Evolutionary conservation across 2,888 invertebrate species (phyloP), one percentile per base, ranked within the genome.

Genomic region (Chirona hameri): DNA sequence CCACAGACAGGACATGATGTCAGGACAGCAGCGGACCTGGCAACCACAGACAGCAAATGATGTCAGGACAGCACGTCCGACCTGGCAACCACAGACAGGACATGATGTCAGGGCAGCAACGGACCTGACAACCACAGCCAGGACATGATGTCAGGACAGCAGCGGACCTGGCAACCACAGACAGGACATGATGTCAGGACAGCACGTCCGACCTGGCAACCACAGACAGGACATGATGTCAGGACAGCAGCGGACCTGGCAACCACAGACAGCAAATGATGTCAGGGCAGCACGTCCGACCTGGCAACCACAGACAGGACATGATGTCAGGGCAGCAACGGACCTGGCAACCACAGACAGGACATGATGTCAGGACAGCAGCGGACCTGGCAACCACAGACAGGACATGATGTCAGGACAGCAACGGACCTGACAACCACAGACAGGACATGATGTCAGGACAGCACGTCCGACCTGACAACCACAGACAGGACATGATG

Each of bases 51-150:
- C n/a, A n/a, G n/a, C n/a, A n/a, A n/a, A n/a, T n/a, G n/a, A n/a
- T n/a, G n/a, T n/a, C n/a, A n/a, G 85, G 89, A 92, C 83, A 91
- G 88, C 52, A 91, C 90, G 82, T 91, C 91, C 4, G 84, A 84
- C 24, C 80, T 80, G 80, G n/a, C 9, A 21, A 46, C 72, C 29
- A 46, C 69, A 10, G n/a, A 27, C n/a, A 69, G 27, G 27, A 7
- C 39, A 39, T 69, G 69, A 69, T n/a, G n/a, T 69, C 69, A 69
- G 85, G 89, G 92, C 83, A 91, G 88, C 52, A 91, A 90, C 91
- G 2, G 84, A 84, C 24, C 80, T 80, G 80, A 27, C 9, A 21
- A 46, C 72, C 29, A 46, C 69, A 10, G n/a, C 2, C n/a, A 69
- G 27, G 27, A 7, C 39, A 39, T 69, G 69, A 69, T n/a, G n/a